A percentile compares a stretch with the other conserved stretches of the same genome.
These are phyloP conservation scores for Amblyjoppa fuscipennis DNA, from an alignment of 2,888 invertebrate species.

Conservation along the genomic window DNA sequence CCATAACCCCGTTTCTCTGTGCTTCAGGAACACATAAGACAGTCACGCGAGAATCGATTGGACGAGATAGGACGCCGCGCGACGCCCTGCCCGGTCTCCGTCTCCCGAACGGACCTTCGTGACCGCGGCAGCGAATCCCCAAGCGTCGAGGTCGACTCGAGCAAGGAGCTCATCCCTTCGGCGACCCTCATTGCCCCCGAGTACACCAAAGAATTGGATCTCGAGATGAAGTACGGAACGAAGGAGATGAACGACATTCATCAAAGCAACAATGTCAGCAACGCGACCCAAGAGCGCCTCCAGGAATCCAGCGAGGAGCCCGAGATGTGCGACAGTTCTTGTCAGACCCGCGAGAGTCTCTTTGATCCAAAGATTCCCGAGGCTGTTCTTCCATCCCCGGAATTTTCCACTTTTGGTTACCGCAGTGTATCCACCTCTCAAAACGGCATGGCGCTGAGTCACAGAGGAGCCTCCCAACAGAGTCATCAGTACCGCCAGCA, in stretches of 20 bases:
- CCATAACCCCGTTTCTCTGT: not conserved
- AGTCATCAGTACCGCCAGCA: constrained; percentile 71
- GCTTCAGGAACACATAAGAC: constrained; percentile 90
- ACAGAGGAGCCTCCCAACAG: constrained; percentile 4
- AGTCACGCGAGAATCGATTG: constrained; percentile 92
- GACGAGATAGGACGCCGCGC: constrained; percentile 88
- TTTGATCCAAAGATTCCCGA: constrained; percentile 86
- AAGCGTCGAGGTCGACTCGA: constrained; percentile 80
- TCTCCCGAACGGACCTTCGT: constrained; percentile 78
- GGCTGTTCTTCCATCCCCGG: constrained; percentile 77
- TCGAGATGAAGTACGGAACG: constrained; percentile 78
- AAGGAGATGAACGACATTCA: constrained; percentile 82
- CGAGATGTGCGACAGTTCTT: constrained; percentile 91
- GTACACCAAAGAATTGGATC: constrained; percentile 73
- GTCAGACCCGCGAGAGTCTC: constrained; percentile 94
- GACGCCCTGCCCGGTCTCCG: constrained; percentile 79
- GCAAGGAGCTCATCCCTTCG: constrained; percentile 79
- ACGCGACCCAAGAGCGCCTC: constrained; percentile 83
- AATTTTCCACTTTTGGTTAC: constrained; percentile 87
- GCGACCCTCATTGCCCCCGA: constrained; percentile 67
- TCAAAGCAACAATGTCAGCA: constrained; percentile 84
- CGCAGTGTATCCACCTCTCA: constrained; percentile 71
- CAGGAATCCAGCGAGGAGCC: constrained; percentile 84
- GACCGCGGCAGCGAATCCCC: constrained; percentile 81
- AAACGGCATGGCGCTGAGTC: constrained; percentile 68